These are phyloP conservation scores for Hirtodrosophila alboralis DNA, from an alignment of 2,888 invertebrate species.

Conservation along the genomic window DNA sequence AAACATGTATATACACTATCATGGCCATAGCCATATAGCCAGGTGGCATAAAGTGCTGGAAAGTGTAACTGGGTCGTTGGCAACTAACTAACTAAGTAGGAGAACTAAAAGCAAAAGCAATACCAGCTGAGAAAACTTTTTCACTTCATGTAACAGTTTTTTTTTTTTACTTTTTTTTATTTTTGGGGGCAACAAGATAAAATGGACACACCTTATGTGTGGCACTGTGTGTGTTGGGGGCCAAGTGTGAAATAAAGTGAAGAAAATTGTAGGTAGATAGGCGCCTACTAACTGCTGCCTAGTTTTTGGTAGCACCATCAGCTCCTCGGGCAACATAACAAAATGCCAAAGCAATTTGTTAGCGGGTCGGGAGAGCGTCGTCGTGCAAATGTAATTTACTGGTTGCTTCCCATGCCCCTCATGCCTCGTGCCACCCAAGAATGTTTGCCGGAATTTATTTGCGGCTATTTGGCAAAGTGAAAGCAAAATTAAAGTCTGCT, in stretches of 20 bases:
- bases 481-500: conserved; percentile 60
- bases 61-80: conserved; percentile 62
- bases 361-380: conserved; percentile 60
- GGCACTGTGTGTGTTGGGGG: conserved; percentile 25
- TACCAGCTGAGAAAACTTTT: conserved; percentile 66
- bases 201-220: conserved; percentile 73
- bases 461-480: conserved; percentile 65
- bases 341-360: conserved; percentile 72
- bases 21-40: conserved; percentile 9
- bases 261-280: conserved; percentile 55
- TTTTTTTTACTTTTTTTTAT: conserved; percentile 10
- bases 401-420: no score
- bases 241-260: conserved; percentile 74
- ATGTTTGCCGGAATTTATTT: conserved; percentile 68
- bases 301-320: conserved; percentile 41
- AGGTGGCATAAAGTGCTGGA: conserved; percentile 51
- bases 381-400: conserved; percentile 74
- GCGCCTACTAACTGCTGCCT: conserved; percentile 57
- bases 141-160: conserved; percentile 46
- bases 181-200: conserved; percentile 58
- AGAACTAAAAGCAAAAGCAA: conserved; percentile 53
- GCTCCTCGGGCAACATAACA: conserved; percentile 32
- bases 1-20: background rate
- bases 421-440: conserved; percentile 29
- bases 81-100: conserved; percentile 57